phyloP scores from a whole-genome alignment of 2,888 invertebrate genomes.

The Kuschelorhynchus macadamiae region DNA sequence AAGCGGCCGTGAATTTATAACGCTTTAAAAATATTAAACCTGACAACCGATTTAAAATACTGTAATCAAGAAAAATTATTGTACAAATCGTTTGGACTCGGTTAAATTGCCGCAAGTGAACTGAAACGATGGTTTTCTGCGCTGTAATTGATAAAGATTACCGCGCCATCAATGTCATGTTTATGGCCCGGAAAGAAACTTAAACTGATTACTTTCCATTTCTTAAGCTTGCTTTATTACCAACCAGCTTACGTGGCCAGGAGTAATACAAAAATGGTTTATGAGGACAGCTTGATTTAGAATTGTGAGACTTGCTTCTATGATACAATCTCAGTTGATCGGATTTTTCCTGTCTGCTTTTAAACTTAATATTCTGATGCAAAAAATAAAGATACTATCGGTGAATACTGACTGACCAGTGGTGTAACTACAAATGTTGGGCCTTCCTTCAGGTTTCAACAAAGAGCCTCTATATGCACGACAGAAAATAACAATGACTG shows the following conservation, averaged over 20 bases:
- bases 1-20: slow-evolving; percentile 49
- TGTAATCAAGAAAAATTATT: slow-evolving; percentile 53
- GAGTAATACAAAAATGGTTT: slow-evolving; percentile 27
- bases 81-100: slow-evolving; percentile 47
- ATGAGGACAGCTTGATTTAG: slow-evolving; percentile 14
- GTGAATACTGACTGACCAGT: too few relatives aligned
- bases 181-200: slow-evolving; percentile 41
- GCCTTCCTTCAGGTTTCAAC: too few relatives aligned
- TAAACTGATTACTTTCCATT: slow-evolving; percentile 44
- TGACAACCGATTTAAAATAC: slow-evolving; percentile 52
- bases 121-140: slow-evolving; percentile 42
- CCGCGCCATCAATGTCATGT: slow-evolving; percentile 44
- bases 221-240: slow-evolving; percentile 42
- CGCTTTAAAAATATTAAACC: slow-evolving; percentile 53
- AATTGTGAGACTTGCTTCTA: not conserved
- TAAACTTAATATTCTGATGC: too few relatives aligned
- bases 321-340: slow-evolving; percentile 3
- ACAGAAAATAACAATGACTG: too few relatives aligned
- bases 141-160: slow-evolving; percentile 45
- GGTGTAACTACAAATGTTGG: too few relatives aligned
- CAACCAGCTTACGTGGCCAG: slow-evolving; percentile 16
- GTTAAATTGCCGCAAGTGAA: slow-evolving; percentile 40
- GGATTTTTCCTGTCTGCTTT: not conserved
- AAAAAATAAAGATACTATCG: too few relatives aligned
- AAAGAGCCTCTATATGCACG: too few relatives aligned